These are phyloP conservation scores for Sander lucioperca DNA, from an alignment of 2,113 vertebrate species.

Conservation along the genomic window DNA sequence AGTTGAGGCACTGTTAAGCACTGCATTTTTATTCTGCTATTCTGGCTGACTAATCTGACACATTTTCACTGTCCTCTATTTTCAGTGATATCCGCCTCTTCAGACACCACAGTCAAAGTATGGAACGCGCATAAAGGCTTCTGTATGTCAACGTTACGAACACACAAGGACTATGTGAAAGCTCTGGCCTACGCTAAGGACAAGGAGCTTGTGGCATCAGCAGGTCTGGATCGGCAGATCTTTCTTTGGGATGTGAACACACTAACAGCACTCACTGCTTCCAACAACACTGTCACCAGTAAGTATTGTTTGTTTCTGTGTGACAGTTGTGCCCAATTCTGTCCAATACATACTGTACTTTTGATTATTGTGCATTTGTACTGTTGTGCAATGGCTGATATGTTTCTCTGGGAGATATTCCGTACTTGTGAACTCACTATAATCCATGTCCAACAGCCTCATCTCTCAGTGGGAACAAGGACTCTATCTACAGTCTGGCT, in stretches of 20 bases:
- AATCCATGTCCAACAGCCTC: conserved; percentile 87
- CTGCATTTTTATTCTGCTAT: not conserved
- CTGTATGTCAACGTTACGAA: conserved; percentile 99
- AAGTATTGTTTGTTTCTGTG: conserved; percentile 67
- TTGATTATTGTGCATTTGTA: not conserved
- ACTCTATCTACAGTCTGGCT: conserved; percentile 99
- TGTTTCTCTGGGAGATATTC: conserved; percentile 4
- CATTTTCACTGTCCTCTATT: not conserved
- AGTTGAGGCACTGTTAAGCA: too few relatives aligned
- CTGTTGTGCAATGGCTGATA: not conserved
- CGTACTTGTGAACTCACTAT: not conserved
- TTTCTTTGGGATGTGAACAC: conserved; percentile 99
- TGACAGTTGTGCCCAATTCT: not conserved
- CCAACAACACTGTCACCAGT: conserved; percentile 99
- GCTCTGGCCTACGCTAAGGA: conserved; percentile 98
- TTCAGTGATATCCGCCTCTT: conserved; percentile 97
- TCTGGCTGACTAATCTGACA: not conserved
- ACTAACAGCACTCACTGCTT: conserved; percentile 97
- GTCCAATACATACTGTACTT: accelerated
- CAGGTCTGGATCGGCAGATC: conserved; percentile 97
- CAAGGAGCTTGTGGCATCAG: conserved; percentile 97
- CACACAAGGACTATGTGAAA: conserved; percentile 99
- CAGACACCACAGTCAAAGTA: conserved; percentile 98
- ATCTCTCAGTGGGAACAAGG: conserved; percentile 98
- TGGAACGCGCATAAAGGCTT: conserved; percentile 99